Base-by-base conservation (phyloP, 2,888 invertebrate species). In the Salticus scenicus region DNA sequence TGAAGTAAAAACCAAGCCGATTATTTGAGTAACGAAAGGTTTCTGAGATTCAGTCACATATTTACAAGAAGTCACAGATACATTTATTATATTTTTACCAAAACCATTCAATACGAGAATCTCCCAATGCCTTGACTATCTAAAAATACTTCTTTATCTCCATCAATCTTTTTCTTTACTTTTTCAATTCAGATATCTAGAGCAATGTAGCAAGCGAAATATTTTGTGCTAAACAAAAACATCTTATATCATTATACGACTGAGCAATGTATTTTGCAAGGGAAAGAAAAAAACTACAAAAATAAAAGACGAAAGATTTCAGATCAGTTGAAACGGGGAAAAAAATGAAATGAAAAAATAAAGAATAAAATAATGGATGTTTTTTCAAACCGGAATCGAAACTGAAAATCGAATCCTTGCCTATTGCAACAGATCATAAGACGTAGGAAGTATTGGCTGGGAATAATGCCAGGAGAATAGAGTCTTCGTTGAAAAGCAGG, bases 361-460 rank as follows among this genome's bases (percentile, higher is more conserved):
- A 30, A 30, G 30, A 70, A 24, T 12, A 12, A 70, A 72, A 73
- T 84, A 84, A 84, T 77, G 77, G 83, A 84, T 84, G 77, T 77
- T 24, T 84, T 84, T 84, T 84, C 83, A 71, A 84, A 84, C 24
- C 73, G 72, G 64, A 77, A 84, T 84, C 83, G 83, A 84, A 84
- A 78, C 77, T 72, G 72, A 72, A 84, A 77, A 84, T 81, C 81
- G 63, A 75, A 69, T 41, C 81, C 70, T 51, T 24, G 69, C 69
- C 75, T 70, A 81, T 81, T 74, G 81, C 81, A 81, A 81, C 81
- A 81, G 81, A 81, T 81, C 81, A 81, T 75, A 63, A 75, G 75
- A 66, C 42, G 70, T 12, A 67, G 51, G 20, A 69, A 70, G 74
- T 81, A 81, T 81, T 81, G 81, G 75, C 24, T 57, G 57, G 73